These are phyloP conservation scores for Lynx canadensis DNA, from an alignment of 2,113 vertebrate species.

Conservation along the genomic window DNA sequence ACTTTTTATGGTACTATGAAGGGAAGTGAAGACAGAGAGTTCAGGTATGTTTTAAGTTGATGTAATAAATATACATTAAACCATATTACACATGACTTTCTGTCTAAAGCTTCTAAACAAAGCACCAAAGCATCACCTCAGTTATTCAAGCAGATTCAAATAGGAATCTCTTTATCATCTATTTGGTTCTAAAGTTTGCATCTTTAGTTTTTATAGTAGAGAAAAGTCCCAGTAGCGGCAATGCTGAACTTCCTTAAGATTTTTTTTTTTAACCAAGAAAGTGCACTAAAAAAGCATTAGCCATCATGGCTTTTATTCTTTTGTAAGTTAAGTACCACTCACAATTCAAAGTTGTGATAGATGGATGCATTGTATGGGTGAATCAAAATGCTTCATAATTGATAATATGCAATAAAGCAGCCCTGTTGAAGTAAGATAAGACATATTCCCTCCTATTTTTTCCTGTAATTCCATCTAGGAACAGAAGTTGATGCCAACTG, in stretches of 20 bases:
- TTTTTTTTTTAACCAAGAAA: background rate
- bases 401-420: background rate
- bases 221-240: background rate
- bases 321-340: conserved; percentile 1
- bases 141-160: background rate
- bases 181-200: conserved; percentile 16
- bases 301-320: background rate
- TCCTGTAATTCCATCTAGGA: background rate
- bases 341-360: background rate
- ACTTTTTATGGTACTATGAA: conserved; percentile 1
- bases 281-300: background rate
- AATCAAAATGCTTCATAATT: conserved; percentile 9
- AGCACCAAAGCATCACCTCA: background rate
- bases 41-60: background rate
- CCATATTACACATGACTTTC: background rate
- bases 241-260: background rate
- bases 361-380: background rate
- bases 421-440: background rate
- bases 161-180: background rate
- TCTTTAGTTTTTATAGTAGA: conserved; percentile 4
- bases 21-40: background rate
- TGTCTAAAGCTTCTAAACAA: background rate
- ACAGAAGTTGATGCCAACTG: background rate
- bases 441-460: background rate
- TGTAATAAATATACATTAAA: background rate